Evolutionary conservation across 23 tunicate genomes (phyloP).

Genomic region (Diplosoma virens): DNA sequence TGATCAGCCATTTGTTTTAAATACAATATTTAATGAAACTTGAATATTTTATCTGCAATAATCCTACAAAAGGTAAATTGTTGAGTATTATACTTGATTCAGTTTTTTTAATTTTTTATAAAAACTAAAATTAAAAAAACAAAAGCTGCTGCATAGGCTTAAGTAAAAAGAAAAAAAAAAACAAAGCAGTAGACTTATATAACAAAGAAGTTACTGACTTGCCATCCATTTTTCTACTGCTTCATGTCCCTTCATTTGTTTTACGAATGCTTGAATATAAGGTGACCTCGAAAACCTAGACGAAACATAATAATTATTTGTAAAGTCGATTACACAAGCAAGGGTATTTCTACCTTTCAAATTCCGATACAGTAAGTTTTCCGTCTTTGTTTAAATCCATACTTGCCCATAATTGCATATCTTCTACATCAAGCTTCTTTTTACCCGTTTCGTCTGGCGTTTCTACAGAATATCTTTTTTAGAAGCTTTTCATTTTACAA

Average conservation of each 20-base stretch:
- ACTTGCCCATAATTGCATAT: constrained; percentile 51
- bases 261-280: constrained; percentile 64
- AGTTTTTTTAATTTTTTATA: no score
- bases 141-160: no score
- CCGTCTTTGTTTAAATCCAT: constrained; percentile 96
- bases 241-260: constrained; percentile 80
- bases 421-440: constrained; percentile 62
- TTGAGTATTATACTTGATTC: no score
- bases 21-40: no score
- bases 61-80: no score
- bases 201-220: constrained; percentile 58
- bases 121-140: no score
- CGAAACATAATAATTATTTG: background rate
- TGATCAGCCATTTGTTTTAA: no score
- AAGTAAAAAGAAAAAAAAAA: no score
- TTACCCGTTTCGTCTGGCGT: constrained; percentile 70
- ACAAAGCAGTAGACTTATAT: no score
- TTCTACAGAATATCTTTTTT: no score
- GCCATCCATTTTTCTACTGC: constrained; percentile 81
- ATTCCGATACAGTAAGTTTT: constrained; percentile 80
- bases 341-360: constrained; percentile 71
- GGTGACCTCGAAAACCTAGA: constrained; percentile 78
- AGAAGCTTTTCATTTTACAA: no score
- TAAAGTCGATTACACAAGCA: background rate
- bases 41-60: no score